Conservation (phyloP, 23 tunicate species). For the Ascidia mentula region DNA sequence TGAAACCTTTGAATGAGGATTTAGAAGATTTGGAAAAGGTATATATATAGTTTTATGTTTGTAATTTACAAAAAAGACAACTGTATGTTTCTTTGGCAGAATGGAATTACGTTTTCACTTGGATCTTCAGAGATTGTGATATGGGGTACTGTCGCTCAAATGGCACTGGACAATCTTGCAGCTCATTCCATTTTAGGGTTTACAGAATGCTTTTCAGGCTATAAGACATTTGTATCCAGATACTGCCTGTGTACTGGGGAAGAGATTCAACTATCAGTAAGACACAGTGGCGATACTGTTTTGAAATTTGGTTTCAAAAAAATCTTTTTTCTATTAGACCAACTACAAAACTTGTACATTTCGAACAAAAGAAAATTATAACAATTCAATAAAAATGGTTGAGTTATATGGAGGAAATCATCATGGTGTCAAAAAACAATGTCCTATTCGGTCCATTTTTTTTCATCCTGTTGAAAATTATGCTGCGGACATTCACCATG, state of each 20-base stretch:
- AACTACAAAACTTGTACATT: slow-evolving; percentile 8
- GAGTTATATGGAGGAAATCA: slow-evolving; percentile 7
- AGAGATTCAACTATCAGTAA: slow-evolving; percentile 7
- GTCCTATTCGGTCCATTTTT: slow-evolving; percentile 9
- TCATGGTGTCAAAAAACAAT: slow-evolving; percentile 5
- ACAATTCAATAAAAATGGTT: not conserved
- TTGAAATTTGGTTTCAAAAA: not conserved
- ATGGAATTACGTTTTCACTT: slow-evolving; percentile 4
- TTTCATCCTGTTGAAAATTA: slow-evolving; percentile 8
- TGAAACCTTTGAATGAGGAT: slow-evolving; percentile 1
- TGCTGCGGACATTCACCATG: slow-evolving; percentile 14
- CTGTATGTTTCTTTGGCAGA: slow-evolving; percentile 2
- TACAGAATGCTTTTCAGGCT: slow-evolving; percentile 7
- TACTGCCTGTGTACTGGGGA: slow-evolving; percentile 11
- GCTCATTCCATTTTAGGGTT: slow-evolving; percentile 10
- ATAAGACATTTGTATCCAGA: slow-evolving; percentile 5
- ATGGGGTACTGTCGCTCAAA: slow-evolving; percentile 5
- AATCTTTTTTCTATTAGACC: not conserved
- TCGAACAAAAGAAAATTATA: slow-evolving; percentile 7
- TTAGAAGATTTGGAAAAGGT: slow-evolving; percentile 11
- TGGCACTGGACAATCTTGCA: slow-evolving; percentile 7
- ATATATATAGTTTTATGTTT: not conserved
- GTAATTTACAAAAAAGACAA: not conserved
- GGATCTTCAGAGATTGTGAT: slow-evolving; percentile 3
- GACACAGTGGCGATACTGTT: not conserved